Conservation (phyloP, 2,888 invertebrate species). For the Cecidostiba fungosa region DNA sequence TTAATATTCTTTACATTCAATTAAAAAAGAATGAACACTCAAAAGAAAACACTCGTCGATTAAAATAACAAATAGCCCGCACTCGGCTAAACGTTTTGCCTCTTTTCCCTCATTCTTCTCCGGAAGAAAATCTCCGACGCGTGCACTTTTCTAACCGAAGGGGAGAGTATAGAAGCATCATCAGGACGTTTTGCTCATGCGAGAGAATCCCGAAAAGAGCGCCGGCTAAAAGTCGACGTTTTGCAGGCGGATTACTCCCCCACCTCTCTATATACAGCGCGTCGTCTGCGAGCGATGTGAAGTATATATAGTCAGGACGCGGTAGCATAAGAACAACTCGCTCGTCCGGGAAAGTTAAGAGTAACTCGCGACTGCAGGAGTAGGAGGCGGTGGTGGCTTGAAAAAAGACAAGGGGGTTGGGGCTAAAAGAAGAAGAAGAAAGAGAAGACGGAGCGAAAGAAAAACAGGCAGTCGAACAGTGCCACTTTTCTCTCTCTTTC, state of each 20-base stretch:
- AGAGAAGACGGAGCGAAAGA: conserved; percentile 58
- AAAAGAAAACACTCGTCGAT: not conserved
- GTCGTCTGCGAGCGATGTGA: conserved; percentile 6
- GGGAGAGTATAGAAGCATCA: conserved; percentile 35
- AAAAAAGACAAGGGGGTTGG: conserved; percentile 43
- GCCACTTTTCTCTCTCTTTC: conserved; percentile 30
- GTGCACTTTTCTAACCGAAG: conserved; percentile 19
- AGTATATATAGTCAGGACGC: not conserved
- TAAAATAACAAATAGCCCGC: not conserved
- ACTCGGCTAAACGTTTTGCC: not conserved
- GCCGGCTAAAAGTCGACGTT: conserved; percentile 32
- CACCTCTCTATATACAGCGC: not conserved
- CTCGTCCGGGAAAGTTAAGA: conserved; percentile 70
- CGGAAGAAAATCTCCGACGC: not conserved
- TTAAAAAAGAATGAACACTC: not conserved
- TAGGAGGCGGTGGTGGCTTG: conserved; percentile 50
- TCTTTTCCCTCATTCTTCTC: not conserved
- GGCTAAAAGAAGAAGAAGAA: conserved; percentile 45
- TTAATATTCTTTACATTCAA: not conserved
- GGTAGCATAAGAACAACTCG: conserved; percentile 50
- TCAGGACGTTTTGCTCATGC: conserved; percentile 54
- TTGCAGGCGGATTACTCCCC: conserved; percentile 21
- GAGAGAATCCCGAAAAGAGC: not conserved
- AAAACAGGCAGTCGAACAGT: conserved; percentile 60
- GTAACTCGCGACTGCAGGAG: conserved; percentile 69